Evolutionary conservation across 1,140 invertebrate species (phyloP).

Genomic region (Micrasema minimum): DNA sequence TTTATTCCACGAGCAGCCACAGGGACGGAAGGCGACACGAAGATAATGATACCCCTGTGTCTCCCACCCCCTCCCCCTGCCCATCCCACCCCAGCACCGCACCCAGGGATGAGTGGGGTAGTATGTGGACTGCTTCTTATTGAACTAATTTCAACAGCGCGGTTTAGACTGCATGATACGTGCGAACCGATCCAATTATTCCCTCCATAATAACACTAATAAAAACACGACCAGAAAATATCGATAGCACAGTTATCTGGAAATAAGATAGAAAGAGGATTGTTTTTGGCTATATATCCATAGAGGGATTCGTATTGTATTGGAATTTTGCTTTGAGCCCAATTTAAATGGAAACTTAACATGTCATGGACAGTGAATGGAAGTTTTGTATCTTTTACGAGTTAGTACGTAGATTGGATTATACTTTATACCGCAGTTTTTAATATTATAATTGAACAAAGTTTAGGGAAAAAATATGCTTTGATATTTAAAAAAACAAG

Average conservation of each 20-base stretch:
- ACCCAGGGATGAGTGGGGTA: neutral
- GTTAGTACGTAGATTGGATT: no score
- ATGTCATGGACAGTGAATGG: no score
- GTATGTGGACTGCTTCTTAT: slow-evolving; percentile 53
- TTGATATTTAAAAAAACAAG: no score
- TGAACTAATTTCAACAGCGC: slow-evolving; percentile 50
- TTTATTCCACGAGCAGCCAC: slow-evolving; percentile 6
- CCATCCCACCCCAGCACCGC: neutral
- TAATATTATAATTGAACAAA: no score
- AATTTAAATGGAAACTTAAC: no score
- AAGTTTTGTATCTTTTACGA: no score
- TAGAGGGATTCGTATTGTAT: no score
- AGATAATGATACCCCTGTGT: slow-evolving; percentile 31
- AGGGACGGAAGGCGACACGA: slow-evolving; percentile 12
- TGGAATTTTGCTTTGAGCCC: no score
- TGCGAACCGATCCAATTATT: slow-evolving; percentile 33
- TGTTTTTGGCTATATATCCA: neutral
- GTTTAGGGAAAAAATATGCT: no score
- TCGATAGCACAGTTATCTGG: slow-evolving; percentile 9
- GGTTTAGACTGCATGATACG: slow-evolving; percentile 43
- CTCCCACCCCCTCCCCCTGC: neutral
- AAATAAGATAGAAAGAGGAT: slow-evolving; percentile 3
- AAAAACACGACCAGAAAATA: slow-evolving; percentile 26
- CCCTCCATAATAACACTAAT: slow-evolving; percentile 36
- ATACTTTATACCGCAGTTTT: no score